A percentile compares a stretch with the other conserved stretches of the same genome.
Evolutionary conservation across 2,113 vertebrate genomes (phyloP).

Genomic region (Tachycineta bicolor): DNA sequence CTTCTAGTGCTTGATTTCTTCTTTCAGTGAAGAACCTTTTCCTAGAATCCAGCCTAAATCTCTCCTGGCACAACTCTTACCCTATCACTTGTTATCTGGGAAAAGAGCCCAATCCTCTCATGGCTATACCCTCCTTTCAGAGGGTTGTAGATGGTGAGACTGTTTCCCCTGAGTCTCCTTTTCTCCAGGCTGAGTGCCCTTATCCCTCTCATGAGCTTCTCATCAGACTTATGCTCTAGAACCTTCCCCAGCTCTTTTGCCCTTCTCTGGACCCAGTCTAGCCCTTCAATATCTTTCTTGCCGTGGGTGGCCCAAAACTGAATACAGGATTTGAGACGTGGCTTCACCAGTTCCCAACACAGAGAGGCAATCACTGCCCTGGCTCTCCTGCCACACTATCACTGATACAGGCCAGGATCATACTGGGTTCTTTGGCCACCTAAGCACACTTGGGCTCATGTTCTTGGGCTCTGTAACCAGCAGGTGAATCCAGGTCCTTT

Average conservation of each 20-base stretch:
- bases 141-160: not conserved
- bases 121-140: not conserved
- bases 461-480: not conserved
- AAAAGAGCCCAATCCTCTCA: not conserved
- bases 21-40: not conserved
- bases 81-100: not conserved
- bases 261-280: not conserved
- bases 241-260: not conserved
- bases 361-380: not conserved
- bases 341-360: not conserved
- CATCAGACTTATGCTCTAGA: not conserved
- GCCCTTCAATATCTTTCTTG: not conserved
- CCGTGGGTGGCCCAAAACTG: not conserved
- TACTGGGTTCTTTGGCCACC: not conserved
- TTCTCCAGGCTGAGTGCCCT: not conserved
- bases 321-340: accelerated
- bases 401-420: not conserved
- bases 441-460: not conserved
- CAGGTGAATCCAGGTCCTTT: not conserved
- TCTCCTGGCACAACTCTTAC: not conserved
- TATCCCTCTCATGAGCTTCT: not conserved
- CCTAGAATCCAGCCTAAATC: not conserved
- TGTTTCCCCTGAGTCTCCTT: not conserved
- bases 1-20: not conserved
- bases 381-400: not conserved